A percentile compares a stretch with the other conserved stretches of the same genome.
These are phyloP conservation scores for Acanthopleura granulata DNA, from an alignment of 2,888 invertebrate genomes.

Conservation along the genomic window DNA sequence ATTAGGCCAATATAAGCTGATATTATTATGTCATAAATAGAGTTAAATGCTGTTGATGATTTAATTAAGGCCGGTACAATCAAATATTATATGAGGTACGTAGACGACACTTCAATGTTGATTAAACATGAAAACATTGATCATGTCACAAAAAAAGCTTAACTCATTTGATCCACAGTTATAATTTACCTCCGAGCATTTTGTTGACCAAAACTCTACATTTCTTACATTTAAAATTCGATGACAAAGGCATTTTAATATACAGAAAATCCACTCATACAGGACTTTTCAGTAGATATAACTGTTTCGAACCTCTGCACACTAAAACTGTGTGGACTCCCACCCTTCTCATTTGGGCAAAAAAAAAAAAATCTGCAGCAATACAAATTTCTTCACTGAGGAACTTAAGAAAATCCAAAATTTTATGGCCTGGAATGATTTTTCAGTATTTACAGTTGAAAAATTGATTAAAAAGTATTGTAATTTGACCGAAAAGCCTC, in stretches of 20 bases:
- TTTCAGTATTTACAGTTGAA: too few relatives aligned
- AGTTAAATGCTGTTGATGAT: not conserved
- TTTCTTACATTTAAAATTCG: not conserved
- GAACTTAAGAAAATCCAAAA: too few relatives aligned
- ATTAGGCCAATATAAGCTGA: not conserved
- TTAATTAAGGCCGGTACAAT: not conserved
- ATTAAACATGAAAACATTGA: not conserved
- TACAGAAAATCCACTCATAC: not conserved
- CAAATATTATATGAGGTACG: not conserved
- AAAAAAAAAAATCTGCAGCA: too few relatives aligned
- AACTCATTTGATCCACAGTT: not conserved
- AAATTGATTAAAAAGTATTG: too few relatives aligned
- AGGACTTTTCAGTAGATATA: not conserved
- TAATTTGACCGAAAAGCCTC: too few relatives aligned
- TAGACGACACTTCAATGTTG: not conserved
- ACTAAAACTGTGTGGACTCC: too few relatives aligned
- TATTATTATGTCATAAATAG: conserved; percentile 8
- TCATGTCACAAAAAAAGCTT: not conserved
- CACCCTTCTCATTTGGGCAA: too few relatives aligned
- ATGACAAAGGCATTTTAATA: not conserved
- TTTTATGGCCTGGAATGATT: too few relatives aligned
- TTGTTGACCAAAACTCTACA: not conserved
- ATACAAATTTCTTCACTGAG: too few relatives aligned
- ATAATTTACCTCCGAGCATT: not conserved
- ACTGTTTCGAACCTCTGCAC: not conserved